Evolutionary conservation across 2,113 vertebrate species (phyloP).

Genomic region (Scomber colias): DNA sequence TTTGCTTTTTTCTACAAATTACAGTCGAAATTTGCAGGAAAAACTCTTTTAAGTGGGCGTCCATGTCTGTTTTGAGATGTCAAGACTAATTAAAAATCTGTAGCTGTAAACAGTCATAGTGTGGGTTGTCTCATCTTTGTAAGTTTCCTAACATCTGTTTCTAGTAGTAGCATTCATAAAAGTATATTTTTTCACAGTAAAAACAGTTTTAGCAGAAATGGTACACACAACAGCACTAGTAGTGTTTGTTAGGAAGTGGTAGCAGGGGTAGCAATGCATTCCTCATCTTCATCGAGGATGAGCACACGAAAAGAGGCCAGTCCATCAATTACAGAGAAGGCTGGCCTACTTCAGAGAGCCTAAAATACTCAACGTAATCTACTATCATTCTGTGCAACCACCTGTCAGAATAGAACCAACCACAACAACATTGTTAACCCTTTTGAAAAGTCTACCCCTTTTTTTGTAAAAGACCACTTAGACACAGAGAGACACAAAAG

Average conservation of each 20-base stretch:
- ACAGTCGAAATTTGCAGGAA: too few relatives aligned
- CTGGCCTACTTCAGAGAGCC: slow-evolving; percentile 57
- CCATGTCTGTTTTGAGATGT: background rate
- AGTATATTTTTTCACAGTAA: background rate
- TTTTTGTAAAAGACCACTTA: slow-evolving; percentile 19
- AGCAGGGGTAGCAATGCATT: background rate
- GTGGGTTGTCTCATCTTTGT: too few relatives aligned
- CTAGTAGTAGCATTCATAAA: too few relatives aligned
- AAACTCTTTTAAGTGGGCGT: background rate
- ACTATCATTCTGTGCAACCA: slow-evolving; percentile 24
- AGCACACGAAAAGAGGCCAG: slow-evolving; percentile 50
- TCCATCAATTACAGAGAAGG: slow-evolving; percentile 29
- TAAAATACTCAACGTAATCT: slow-evolving; percentile 34
- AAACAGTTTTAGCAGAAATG: background rate
- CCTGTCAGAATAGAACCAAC: slow-evolving; percentile 31
- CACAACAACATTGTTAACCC: slow-evolving; percentile 35
- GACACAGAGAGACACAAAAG: slow-evolving; percentile 30
- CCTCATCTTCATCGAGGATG: slow-evolving; percentile 10
- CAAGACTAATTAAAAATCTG: too few relatives aligned
- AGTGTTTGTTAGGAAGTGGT: background rate
- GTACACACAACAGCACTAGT: background rate
- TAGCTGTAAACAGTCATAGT: too few relatives aligned
- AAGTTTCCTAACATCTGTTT: too few relatives aligned
- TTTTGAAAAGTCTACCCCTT: slow-evolving; percentile 7
- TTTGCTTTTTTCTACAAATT: too few relatives aligned